Evolutionary conservation across 2,113 vertebrate species (phyloP).

Genomic region (Climacteris rufus): DNA sequence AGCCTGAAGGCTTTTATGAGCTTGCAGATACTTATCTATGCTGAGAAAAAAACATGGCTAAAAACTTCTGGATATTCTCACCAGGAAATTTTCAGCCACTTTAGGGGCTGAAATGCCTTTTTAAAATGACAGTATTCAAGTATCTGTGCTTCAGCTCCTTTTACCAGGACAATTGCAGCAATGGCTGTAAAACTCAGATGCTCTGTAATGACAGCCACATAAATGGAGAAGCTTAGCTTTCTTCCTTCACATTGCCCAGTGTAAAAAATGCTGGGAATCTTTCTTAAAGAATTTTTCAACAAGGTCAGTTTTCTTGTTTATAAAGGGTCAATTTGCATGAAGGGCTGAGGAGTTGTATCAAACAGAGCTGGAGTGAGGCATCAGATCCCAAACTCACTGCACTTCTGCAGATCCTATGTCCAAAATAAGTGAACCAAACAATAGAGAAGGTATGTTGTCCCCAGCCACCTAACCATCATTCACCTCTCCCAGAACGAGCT

Average conservation of each 20-base stretch:
- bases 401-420: neutral
- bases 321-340: neutral
- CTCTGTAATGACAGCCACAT: neutral
- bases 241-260: neutral
- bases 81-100: neutral
- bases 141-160: neutral
- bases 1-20: neutral
- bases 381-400: neutral
- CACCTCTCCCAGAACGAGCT: neutral
- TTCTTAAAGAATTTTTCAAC: neutral
- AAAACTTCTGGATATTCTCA: neutral
- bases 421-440: neutral
- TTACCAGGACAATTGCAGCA: neutral
- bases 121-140: neutral
- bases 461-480: accelerated
- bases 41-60: neutral
- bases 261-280: neutral
- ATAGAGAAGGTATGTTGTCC: accelerated
- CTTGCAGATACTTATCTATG: neutral
- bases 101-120: neutral
- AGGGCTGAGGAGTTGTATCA: neutral
- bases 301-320: neutral
- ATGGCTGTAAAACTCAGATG: neutral
- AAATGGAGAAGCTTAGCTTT: neutral
- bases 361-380: neutral